phyloP scores from a whole-genome alignment of 2,888 invertebrate species.

The Pachycephus smyrnensis region DNA sequence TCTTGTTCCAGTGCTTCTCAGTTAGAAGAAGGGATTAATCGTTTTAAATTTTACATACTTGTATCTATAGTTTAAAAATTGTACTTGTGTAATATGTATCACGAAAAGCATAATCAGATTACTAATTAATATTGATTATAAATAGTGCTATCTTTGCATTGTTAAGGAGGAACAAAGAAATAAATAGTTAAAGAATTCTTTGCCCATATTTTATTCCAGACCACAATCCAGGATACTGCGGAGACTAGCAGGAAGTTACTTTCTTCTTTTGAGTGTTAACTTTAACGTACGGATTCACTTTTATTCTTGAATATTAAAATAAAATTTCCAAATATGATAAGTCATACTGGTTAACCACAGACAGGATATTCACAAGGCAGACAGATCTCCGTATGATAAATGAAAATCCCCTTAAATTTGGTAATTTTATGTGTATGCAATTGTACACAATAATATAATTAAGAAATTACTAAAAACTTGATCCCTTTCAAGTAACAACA shows the following conservation, averaged over 20 bases:
- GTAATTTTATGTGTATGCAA: neutral
- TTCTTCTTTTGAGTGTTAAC: neutral
- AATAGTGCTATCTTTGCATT: neutral
- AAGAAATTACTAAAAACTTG: neutral
- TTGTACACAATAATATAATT: neutral
- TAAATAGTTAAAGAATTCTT: neutral
- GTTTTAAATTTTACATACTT: neutral
- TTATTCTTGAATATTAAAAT: neutral
- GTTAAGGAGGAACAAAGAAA: neutral
- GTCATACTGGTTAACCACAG: neutral
- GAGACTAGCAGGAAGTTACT: neutral
- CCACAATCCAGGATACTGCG: neutral
- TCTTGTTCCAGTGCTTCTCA: neutral
- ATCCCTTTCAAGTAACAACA: neutral
- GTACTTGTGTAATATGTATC: neutral
- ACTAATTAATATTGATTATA: neutral
- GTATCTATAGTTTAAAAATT: neutral
- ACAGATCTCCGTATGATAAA: neutral
- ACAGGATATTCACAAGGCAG: neutral
- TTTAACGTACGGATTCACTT: neutral
- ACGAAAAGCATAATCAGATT: neutral
- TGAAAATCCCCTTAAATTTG: neutral
- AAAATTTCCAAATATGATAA: neutral
- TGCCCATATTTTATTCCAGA: neutral
- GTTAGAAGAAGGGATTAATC: neutral